Percentiles rank a stretch among this genome's conserved stretches.
Conservation (phyloP, 1,140 invertebrate species). For the Drosophila cardini region DNA sequence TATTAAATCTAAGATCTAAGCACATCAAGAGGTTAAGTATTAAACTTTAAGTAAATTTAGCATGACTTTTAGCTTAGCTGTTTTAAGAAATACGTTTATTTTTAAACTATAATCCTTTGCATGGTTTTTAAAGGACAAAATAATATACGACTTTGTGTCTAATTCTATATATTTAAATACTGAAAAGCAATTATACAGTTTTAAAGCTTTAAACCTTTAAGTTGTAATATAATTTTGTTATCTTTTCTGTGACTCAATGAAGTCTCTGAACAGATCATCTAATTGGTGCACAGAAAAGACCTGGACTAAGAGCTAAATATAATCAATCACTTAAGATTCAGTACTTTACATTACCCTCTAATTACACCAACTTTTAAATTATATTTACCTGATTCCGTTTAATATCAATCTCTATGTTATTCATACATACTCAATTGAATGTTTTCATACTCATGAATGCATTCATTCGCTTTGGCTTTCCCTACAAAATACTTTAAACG, state of each 20-base stretch:
- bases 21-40: slow-evolving; percentile 51
- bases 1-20: slow-evolving; percentile 19
- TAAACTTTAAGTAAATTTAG: slow-evolving; percentile 3
- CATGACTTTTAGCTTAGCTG: slow-evolving; percentile 34
- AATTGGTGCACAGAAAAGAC: too few relatives aligned
- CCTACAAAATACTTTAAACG: not conserved
- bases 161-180: not conserved
- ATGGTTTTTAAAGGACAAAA: not conserved
- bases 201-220: not conserved
- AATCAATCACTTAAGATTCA: too few relatives aligned
- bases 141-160: not conserved
- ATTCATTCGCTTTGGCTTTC: slow-evolving; percentile 12
- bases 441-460: slow-evolving; percentile 9
- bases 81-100: slow-evolving; percentile 7
- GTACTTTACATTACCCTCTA: too few relatives aligned
- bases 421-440: slow-evolving; percentile 1
- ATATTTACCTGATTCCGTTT: not conserved
- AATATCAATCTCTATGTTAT: not conserved
- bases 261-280: too few relatives aligned
- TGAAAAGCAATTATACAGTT: too few relatives aligned
- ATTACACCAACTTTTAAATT: too few relatives aligned
- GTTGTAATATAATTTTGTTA: too few relatives aligned
- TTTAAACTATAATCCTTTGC: not conserved
- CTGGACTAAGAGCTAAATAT: too few relatives aligned
- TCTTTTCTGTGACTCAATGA: too few relatives aligned